Evolutionary conservation across 1,140 invertebrate species (phyloP).

Genomic region (Druon quercuslanigerum): DNA sequence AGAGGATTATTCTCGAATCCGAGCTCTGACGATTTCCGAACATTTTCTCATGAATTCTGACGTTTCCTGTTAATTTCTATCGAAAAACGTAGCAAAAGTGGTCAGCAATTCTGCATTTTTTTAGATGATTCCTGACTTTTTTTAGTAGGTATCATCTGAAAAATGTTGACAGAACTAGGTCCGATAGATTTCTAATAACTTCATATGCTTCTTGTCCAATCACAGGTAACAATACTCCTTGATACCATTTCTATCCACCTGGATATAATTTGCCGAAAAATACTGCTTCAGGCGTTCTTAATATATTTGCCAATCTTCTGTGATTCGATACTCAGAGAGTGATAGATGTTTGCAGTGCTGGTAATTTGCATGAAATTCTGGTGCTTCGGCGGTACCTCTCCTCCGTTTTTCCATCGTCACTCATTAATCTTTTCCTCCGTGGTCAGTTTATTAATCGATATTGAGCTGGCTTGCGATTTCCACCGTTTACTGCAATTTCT

Average conservation of each 20-base stretch:
- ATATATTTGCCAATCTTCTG: conserved; percentile 43
- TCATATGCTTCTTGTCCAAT: conserved; percentile 45
- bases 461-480: too few relatives aligned
- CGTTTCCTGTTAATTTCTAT: too few relatives aligned
- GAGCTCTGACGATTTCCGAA: too few relatives aligned
- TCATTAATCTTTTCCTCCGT: too few relatives aligned
- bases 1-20: too few relatives aligned
- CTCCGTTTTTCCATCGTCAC: background rate
- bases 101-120: too few relatives aligned
- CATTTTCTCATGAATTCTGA: too few relatives aligned
- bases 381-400: background rate
- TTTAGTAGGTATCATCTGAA: too few relatives aligned
- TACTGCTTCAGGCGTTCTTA: conserved; percentile 51
- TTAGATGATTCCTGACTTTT: too few relatives aligned
- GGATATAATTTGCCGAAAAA: conserved; percentile 46
- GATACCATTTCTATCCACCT: conserved; percentile 41
- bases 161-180: conserved; percentile 44
- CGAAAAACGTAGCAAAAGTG: too few relatives aligned
- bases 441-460: too few relatives aligned
- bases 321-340: conserved; percentile 35
- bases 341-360: conserved; percentile 30
- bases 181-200: conserved; percentile 44
- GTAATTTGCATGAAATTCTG: background rate
- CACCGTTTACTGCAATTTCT: too few relatives aligned
- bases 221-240: conserved; percentile 43